Evolutionary conservation across 2,797 vertebrate species (phyloP).

Genomic region (Girardinus metallicus): DNA sequence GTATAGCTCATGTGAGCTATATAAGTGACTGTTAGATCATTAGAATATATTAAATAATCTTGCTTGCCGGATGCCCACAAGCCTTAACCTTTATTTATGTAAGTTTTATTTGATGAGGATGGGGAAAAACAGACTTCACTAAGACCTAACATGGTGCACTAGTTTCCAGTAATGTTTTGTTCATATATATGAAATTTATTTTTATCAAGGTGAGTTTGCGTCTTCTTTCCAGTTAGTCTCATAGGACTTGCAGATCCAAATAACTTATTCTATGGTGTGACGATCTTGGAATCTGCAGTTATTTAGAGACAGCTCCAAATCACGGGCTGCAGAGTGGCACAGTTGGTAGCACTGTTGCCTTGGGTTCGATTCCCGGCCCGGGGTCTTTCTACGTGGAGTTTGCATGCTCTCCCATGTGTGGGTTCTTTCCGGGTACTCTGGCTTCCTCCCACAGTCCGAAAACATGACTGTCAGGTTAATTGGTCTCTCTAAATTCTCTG

Average conservation of each 20-base stretch:
- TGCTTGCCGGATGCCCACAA: background rate
- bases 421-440: no score
- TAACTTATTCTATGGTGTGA: background rate
- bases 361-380: no score
- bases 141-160: background rate
- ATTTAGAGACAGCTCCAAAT: background rate
- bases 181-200: background rate
- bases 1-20: no score
- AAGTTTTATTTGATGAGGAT: background rate
- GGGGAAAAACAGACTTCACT: background rate
- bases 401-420: no score
- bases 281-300: background rate
- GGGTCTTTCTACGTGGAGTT: no score
- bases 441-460: no score
- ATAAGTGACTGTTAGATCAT: no score
- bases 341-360: no score
- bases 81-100: background rate
- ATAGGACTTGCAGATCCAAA: background rate
- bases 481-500: no score
- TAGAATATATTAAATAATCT: background rate
- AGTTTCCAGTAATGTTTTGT: background rate
- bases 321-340: no score
- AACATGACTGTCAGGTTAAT: no score
- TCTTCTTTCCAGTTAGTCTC: background rate
- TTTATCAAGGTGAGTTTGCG: background rate